phyloP scores from a whole-genome alignment of 1,140 invertebrate species.

The Drosophila kikkawai region DNA sequence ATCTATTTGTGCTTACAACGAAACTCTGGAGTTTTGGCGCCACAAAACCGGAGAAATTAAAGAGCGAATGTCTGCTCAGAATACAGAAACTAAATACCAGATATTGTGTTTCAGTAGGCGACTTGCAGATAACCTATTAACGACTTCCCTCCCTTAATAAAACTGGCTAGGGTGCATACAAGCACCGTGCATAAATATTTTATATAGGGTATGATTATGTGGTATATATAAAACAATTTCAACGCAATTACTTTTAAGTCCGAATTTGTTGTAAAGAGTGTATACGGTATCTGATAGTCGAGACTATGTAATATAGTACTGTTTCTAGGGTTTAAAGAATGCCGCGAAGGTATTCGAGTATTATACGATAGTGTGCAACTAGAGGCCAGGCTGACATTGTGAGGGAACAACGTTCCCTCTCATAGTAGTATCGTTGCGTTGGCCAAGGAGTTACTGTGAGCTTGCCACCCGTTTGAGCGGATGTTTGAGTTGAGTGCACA shows the following conservation, averaged over 20 bases:
- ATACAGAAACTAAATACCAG: not conserved
- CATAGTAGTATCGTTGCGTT: constrained; percentile 1
- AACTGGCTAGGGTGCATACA: not conserved
- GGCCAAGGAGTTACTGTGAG: constrained; percentile 13
- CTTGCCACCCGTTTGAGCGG: constrained; percentile 51
- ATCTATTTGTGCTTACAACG: not conserved
- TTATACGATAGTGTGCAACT: not conserved
- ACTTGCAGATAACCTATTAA: not conserved
- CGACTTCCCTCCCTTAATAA: not conserved
- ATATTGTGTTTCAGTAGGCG: not conserved
- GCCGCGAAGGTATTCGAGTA: not conserved
- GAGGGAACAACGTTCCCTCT: constrained; percentile 26
- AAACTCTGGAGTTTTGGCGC: not conserved
- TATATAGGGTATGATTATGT: too few relatives aligned
- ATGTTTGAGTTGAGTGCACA: constrained; percentile 81
- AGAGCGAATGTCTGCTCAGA: not conserved
- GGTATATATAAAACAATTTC: too few relatives aligned
- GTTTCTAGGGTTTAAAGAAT: not conserved
- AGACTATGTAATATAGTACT: not conserved
- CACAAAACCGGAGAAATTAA: not conserved
- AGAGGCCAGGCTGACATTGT: not conserved
- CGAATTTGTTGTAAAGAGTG: not conserved
- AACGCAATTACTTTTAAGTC: too few relatives aligned
- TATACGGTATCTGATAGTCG: constrained; percentile 1
- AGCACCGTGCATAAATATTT: too few relatives aligned